Conservation (phyloP, 2,797 vertebrate genomes). For the Vultur gryphus region DNA sequence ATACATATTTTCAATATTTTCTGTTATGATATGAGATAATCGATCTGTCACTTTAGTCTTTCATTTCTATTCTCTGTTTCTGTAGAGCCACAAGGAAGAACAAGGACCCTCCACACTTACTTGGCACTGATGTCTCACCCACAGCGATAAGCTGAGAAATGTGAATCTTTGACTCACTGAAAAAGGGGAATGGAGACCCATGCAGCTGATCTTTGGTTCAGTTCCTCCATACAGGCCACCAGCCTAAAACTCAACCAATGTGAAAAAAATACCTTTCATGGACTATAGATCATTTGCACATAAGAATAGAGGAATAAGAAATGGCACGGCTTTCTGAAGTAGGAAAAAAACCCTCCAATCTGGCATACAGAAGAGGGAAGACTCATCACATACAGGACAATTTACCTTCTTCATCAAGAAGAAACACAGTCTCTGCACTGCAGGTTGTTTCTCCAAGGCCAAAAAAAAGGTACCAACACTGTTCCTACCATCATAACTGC, state of each 20-base stretch:
- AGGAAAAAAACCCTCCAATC: neutral
- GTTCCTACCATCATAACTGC: neutral
- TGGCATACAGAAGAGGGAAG: neutral
- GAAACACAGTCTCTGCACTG: neutral
- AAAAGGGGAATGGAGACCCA: neutral
- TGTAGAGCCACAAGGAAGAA: neutral
- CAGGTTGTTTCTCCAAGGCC: neutral
- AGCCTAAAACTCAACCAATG: neutral
- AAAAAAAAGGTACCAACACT: neutral
- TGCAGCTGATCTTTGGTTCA: neutral
- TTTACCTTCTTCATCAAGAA: neutral
- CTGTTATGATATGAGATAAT: neutral
- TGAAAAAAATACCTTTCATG: neutral
- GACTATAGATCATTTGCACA: neutral
- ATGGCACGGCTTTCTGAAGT: neutral
- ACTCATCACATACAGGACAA: neutral
- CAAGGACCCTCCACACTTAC: neutral
- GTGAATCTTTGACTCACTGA: neutral
- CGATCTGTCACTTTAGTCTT: neutral
- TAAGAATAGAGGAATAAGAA: neutral
- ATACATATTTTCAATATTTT: neutral
- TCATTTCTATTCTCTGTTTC: neutral
- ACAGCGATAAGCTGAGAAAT: neutral
- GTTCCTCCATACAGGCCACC: neutral
- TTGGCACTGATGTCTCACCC: neutral